Conservation (phyloP, 2,888 invertebrate species). For the Megaustenia siamemsis region DNA sequence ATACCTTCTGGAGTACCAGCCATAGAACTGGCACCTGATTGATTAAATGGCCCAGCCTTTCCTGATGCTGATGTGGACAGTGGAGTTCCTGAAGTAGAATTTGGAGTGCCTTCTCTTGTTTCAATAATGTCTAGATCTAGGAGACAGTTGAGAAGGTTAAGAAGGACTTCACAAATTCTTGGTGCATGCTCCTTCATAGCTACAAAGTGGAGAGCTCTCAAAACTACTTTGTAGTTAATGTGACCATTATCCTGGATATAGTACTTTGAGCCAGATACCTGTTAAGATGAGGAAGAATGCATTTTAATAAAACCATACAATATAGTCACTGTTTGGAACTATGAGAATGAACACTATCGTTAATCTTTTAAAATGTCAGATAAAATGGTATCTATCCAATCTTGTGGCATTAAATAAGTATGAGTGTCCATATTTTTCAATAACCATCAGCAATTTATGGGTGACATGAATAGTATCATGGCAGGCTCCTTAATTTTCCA, state of each 20-base stretch:
- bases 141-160: constrained; percentile 94
- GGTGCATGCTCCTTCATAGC: constrained; percentile 92
- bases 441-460: no score
- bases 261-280: constrained; percentile 86
- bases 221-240: constrained; percentile 88
- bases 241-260: constrained; percentile 98
- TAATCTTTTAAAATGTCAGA: no score
- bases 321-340: no score
- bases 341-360: no score
- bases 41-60: constrained; percentile 17
- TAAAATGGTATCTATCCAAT: no score
- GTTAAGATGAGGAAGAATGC: neutral
- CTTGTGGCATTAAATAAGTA: no score
- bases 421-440: no score
- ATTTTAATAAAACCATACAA: no score
- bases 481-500: no score
- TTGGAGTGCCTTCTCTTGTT: constrained; percentile 38
- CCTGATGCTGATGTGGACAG: constrained; percentile 9
- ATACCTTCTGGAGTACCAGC: constrained; percentile 47
- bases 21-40: constrained; percentile 37
- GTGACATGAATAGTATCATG: no score
- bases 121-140: constrained; percentile 90
- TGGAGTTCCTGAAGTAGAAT: constrained; percentile 52
- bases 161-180: constrained; percentile 93
- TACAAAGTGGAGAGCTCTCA: constrained; percentile 91